These are phyloP conservation scores for Brachyalestes nurse DNA, from an alignment of 2,797 vertebrate species.

Conservation along the genomic window DNA sequence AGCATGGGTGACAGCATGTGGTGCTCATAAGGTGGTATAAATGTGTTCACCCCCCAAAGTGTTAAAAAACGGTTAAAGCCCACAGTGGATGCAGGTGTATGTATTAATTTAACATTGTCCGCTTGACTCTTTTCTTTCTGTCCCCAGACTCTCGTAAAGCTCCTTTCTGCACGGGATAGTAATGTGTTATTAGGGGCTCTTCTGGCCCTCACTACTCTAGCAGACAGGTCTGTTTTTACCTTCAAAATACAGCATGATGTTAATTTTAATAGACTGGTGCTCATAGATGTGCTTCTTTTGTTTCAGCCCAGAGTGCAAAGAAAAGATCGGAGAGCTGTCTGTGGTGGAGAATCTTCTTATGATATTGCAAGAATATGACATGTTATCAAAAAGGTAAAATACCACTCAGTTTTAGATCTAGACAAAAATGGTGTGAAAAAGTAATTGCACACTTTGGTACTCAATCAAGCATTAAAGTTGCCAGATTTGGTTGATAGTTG, in stretches of 20 bases:
- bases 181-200: slow-evolving; percentile 85
- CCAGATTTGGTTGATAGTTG: too few relatives aligned
- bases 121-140: background rate
- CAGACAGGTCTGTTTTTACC: slow-evolving; percentile 80
- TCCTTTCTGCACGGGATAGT: slow-evolving; percentile 84
- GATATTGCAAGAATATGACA: slow-evolving; percentile 88
- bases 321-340: slow-evolving; percentile 83
- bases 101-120: too few relatives aligned
- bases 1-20: slow-evolving; percentile 79
- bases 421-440: too few relatives aligned
- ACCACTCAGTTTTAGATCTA: too few relatives aligned
- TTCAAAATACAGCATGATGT: background rate
- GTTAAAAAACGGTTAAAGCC: background rate
- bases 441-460: too few relatives aligned
- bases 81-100: too few relatives aligned
- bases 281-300: background rate
- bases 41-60: background rate
- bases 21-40: slow-evolving; percentile 80
- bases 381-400: slow-evolving; percentile 86
- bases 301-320: slow-evolving; percentile 80
- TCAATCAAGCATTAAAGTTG: too few relatives aligned
- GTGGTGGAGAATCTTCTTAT: slow-evolving; percentile 85
- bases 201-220: slow-evolving; percentile 84
- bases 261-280: slow-evolving; percentile 1
- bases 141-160: slow-evolving; percentile 84